These are phyloP conservation scores for Xestia sexstrigata DNA, from an alignment of 2,888 invertebrate genomes.

Conservation along the genomic window DNA sequence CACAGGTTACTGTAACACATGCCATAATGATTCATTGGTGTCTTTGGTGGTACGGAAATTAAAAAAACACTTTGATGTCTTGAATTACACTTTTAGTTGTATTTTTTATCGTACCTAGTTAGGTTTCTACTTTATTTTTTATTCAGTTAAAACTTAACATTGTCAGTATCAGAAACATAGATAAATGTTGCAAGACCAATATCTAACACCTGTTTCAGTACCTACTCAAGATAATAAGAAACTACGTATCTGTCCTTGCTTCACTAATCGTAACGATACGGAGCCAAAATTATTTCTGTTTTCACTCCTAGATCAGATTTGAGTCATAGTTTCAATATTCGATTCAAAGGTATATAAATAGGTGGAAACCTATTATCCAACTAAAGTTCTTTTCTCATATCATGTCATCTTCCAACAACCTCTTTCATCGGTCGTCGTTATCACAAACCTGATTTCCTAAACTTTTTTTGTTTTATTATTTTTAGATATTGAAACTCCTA, in stretches of 20 bases:
- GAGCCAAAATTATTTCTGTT: slow-evolving; percentile 2
- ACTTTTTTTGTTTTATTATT: not conserved
- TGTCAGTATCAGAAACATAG: slow-evolving; percentile 10
- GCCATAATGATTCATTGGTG: not conserved
- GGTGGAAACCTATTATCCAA: not conserved
- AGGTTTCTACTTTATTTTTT: not conserved
- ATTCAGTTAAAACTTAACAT: not conserved
- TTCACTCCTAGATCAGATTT: not conserved
- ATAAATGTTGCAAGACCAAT: slow-evolving; percentile 20
- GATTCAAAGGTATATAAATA: not conserved
- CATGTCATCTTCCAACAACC: not conserved
- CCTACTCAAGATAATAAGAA: slow-evolving; percentile 24
- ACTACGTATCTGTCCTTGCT: slow-evolving; percentile 5
- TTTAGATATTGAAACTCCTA: not conserved
- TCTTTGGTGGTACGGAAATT: not conserved
- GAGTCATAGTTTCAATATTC: slow-evolving; percentile 14
- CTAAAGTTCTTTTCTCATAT: too few relatives aligned
- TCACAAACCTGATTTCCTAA: not conserved
- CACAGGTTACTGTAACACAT: not conserved
- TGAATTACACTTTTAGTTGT: not conserved
- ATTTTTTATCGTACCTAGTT: not conserved
- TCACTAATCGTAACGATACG: slow-evolving; percentile 4
- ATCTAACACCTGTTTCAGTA: slow-evolving; percentile 20
- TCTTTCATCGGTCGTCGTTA: not conserved
- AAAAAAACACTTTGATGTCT: not conserved